Base-by-base conservation (phyloP, 2,888 invertebrate genomes). In the Heliconius sara region DNA sequence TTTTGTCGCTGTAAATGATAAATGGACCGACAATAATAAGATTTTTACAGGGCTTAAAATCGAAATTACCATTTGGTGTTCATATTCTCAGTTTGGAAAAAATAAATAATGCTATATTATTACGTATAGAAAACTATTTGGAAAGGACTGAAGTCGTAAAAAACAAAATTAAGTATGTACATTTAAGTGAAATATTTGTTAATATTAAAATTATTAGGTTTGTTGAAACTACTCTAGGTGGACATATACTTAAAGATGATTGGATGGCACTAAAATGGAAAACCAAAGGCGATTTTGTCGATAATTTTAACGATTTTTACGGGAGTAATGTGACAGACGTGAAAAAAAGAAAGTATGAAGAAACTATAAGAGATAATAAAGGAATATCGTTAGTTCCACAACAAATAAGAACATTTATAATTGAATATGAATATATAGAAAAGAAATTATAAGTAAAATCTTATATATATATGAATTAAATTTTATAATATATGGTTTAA, bases 61-160 rank as follows among this genome's bases (percentile, higher is more conserved):
- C 88, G 0, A 90, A 94, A 30, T 85, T 98, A 0, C 98, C 98
- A 0, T 87, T 95, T 2, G 97, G 97, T 68, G 95, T 98, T 0
- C 97, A 98, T 84, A 89, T 98, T 65, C 91, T 98, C 67, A 98
- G 97, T 0, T 87, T 98, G 47, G 98, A 98, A 86, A 96, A 97
- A 2, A 97, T 97, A 97, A 96, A 96, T 70, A 91, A 92, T 0
- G 94, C 95, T 2, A 85, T 97, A 9, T 90, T 98, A n/a, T 84
- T 98, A 5, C 95, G 98, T 65, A 88, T 98, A 2, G 98, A 98
- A 87, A 97, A 98, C 87, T 96, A 97, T 84, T 95, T 97, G 76
- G 97, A 98, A 87, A 95, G 94, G 52, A 89, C 93, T 1, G 98
- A 98, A 57, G 80, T 84, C 79, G 86, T 87, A 0, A 91, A 95